Evolutionary conservation across 2,797 vertebrate genomes (phyloP), one percentile per base, ranked within the genome.

Genomic region (Malurus leucopterus): DNA sequence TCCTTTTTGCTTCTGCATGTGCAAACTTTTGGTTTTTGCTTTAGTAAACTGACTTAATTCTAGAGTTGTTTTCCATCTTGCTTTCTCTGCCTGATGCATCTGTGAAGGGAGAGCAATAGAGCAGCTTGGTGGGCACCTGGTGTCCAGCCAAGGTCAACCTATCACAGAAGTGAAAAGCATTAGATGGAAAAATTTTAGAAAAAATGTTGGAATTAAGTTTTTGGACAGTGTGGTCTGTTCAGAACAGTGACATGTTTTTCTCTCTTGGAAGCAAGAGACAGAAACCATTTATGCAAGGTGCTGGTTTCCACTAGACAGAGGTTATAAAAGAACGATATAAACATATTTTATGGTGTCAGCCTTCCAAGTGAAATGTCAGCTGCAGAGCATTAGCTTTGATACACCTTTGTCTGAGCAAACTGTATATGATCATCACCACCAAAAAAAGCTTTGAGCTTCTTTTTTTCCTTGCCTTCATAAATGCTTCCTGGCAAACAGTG

Each of bases 1-100:
- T 1, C 15, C 7, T 13, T 7, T 54, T 34, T n/a, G 5, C 26
- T 79, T 73, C 27, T 55, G 27, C n/a, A 15, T 0, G 0, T n/a
- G 8, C 23, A 44, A 4, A 21, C 34, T 73, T 61, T 27, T 20
- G 20, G 13, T 62, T 74, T 57, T 57, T 62, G 32, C 38, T 69
- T 55, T 68, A 43, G 10, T 55, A 43, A 62, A 29, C 3, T 6
- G 23, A 67, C 27, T 32, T 87, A 62, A 17, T 13, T 67, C 15
- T 38, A 15, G 43, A 38, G 7, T 43, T 21, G 32, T 55, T 57
- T 68, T 68, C 34, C 7, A 1, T 41, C 13, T 36, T 62, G 11
- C 22, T 61, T 68, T 68, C 22, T 55, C 23, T 73, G 34, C 16
- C 9, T n/a, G 62, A 20, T 44, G 49, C 38, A 14, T 10, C 4